Evolutionary conservation across 2,888 invertebrate genomes (phyloP), one percentile per base, ranked within the genome.

Genomic region (Ommatoiulus sabulosus): DNA sequence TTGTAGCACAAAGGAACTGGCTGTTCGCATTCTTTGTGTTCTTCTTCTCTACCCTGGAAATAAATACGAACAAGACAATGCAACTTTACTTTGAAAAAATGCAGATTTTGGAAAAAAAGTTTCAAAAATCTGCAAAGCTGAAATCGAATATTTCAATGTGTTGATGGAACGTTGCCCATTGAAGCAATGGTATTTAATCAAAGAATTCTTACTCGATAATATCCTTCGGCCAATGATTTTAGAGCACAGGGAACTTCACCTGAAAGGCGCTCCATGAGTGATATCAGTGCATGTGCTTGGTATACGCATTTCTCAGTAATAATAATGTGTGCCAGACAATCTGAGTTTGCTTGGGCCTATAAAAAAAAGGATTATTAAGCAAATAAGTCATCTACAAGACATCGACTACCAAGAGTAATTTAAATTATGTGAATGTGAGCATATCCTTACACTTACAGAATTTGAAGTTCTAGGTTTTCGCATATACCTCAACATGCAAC

Each of bases 401-500:
- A 35, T 35, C 0, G 35, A 35, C 35, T 35, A 35, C 35, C 35
- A 35, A 57, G 7, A 35, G 43, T 57, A 57, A 80, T 88, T 80
- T 10, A 6, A 7, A 10, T 24, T 24, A 24, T 72, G 10, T 24
- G 24, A 24, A 10, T 10, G 35, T 4, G 35, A 35, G 80, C 10
- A 12, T 35, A 35, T 80, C 80, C 80, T 43, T 80, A 35, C 80
- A 44, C 44, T 24, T 8, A 20, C 86, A 10, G 86, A 35, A 80
- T 80, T 10, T 4, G 10, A 7, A 17, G 44, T n/a, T 20, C 8
- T 17, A 44, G 24, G 3, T 35, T 63, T 87, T 35, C 20, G 63
- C 88, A 88, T 88, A n/a, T 87, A 72, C 24, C 63, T 86, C 72
- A 88, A 15, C 17, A 88, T 17, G 87, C 63, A 88, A 20, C 86